Evolutionary conservation across 2,113 vertebrate species (phyloP).

Genomic region (Etheostoma cragini): DNA sequence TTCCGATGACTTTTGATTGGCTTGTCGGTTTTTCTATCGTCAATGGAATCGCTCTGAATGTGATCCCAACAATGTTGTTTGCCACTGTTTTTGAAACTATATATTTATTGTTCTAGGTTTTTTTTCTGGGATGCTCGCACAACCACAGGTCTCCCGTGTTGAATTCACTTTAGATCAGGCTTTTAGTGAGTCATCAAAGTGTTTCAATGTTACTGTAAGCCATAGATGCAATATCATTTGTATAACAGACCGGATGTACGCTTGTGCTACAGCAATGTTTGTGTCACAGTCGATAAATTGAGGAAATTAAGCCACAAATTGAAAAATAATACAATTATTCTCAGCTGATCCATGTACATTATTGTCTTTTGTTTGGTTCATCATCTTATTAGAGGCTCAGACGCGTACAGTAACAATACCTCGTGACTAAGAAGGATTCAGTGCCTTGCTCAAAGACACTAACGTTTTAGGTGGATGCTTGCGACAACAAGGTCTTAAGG

Average conservation of each 20-base stretch:
- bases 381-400: neutral
- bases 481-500: neutral
- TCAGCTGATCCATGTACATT: neutral
- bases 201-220: neutral
- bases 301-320: neutral
- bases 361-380: neutral
- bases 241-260: neutral
- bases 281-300: neutral
- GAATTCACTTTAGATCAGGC: neutral
- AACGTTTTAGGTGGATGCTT: neutral
- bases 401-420: neutral
- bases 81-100: too few species aligned
- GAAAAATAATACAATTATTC: conserved; percentile 5
- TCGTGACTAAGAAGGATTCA: too few species aligned
- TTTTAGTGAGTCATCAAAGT: neutral
- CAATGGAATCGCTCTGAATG: too few species aligned
- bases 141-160: neutral
- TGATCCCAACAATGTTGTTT: too few species aligned
- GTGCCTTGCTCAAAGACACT: neutral
- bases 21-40: too few species aligned
- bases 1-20: too few species aligned
- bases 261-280: neutral
- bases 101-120: too few species aligned
- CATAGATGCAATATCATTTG: neutral
- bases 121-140: neutral